Base-by-base conservation (phyloP, 53 echinoderm and acorn worm species). In the Holothuria scabra region DNA sequence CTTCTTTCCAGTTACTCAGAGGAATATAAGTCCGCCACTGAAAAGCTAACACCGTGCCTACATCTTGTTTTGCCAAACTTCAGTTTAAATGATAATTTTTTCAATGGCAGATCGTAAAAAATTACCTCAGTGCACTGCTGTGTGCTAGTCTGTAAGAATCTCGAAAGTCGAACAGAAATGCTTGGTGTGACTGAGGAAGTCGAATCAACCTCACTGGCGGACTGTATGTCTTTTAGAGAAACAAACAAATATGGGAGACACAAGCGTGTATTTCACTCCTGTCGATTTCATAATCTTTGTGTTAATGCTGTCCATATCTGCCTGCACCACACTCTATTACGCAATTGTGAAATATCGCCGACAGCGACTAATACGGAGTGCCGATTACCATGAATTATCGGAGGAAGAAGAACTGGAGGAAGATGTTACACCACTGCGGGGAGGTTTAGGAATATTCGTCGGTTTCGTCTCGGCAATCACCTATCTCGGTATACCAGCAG, bases 401-500 rank as follows among this genome's bases (percentile, higher is more conserved):
- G 46, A 61, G 6, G 82, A 81, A 5, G 24, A 25, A 8, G 82
- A 81, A 23, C 61, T 34, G 2, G 57, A 24, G 2, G 62, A 62
- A 13, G 23, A 55, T 13, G 26, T 57, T 0, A 58, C 78, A 31
- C 82, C 82, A 0, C 10, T 61, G 44, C 63, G 35, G 46, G 82
- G 62, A 13, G 82, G 82, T 34, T 63, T 81, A 44, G 62, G 62
- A 12, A 81, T 64, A 10, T 81, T 81, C 28, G 65, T 81, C 24
- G 64, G 82, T 61, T 81, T 64, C 28, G 65, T 81, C 1, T 81
- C 82, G 24, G 82, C 82, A 11, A 81, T 81, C 35, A 81, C 82
- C 23, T 81, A 81, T 48, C 82, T 81, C 65, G 82, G 82, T 81
- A 81, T 81, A 81, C 82, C 82, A 16, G 82, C 82, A 8, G 82